phyloP scores from a whole-genome alignment of 2,113 vertebrate genomes.

The Microcebus jonahi region DNA sequence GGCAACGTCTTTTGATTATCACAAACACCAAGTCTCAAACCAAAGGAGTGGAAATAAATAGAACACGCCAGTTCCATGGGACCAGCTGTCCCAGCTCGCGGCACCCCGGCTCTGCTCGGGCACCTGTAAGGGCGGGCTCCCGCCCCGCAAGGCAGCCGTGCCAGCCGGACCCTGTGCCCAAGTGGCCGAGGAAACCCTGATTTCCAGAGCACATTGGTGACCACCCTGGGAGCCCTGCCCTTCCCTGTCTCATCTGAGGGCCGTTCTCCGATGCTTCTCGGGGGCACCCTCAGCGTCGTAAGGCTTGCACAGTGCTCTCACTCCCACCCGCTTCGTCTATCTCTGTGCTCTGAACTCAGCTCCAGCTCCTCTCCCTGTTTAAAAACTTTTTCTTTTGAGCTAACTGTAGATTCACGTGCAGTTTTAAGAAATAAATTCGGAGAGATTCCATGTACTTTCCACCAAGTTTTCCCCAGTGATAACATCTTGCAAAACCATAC shows the following conservation, averaged over 20 bases:
- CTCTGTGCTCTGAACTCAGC: not conserved
- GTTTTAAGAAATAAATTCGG: not conserved
- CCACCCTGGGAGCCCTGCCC: no score
- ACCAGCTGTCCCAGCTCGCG: rapidly evolving
- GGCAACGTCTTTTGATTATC: not conserved
- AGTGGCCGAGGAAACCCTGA: not conserved
- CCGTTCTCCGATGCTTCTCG: not conserved
- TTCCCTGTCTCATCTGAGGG: not conserved
- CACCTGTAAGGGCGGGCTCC: not conserved
- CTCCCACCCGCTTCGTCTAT: not conserved
- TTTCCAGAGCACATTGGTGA: not conserved
- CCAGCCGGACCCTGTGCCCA: rapidly evolving
- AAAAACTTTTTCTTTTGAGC: not conserved
- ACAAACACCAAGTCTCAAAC: not conserved
- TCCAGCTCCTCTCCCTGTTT: not conserved
- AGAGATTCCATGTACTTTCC: not conserved
- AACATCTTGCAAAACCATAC: not conserved
- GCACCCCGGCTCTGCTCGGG: no score
- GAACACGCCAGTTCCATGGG: not conserved
- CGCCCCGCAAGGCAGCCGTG: not conserved
- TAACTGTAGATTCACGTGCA: not conserved
- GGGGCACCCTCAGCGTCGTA: not conserved
- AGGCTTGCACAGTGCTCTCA: not conserved
- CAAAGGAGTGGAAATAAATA: not conserved
- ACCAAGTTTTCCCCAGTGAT: not conserved